Percentiles rank a stretch among this genome's conserved stretches.
phyloP scores from a whole-genome alignment of 2,797 vertebrate genomes.

The Megaceryle alcyon region DNA sequence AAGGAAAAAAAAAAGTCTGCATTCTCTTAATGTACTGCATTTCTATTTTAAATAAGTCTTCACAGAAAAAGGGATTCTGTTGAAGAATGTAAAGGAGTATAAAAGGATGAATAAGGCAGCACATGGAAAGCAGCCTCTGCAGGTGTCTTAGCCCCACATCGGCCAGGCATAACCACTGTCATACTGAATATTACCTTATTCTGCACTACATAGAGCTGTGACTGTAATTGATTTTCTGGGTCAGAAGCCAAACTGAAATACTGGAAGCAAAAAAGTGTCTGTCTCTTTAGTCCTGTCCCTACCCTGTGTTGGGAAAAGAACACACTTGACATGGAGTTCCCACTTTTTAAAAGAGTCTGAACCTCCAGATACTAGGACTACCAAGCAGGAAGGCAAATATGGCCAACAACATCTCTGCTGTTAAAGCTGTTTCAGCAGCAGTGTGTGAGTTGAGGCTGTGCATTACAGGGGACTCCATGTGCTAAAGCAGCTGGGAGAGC shows the following conservation, averaged over 20 bases:
- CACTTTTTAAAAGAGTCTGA: neutral
- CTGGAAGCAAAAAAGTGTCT: neutral
- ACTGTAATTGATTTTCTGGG: neutral
- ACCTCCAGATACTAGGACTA: neutral
- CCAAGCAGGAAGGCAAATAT: neutral
- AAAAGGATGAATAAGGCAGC: neutral
- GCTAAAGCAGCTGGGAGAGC: neutral
- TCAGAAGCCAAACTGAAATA: neutral
- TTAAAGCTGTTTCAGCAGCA: neutral
- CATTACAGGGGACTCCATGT: accelerated
- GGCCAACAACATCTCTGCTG: accelerated
- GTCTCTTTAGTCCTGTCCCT: neutral
- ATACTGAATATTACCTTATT: neutral
- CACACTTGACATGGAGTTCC: neutral
- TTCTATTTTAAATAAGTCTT: neutral
- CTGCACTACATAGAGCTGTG: neutral
- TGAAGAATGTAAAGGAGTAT: neutral
- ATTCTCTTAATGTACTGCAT: neutral
- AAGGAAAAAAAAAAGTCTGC: accelerated
- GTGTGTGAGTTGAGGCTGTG: accelerated
- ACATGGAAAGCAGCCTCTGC: neutral
- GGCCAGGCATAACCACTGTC: neutral
- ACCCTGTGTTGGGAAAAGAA: neutral
- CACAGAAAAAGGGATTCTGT: neutral
- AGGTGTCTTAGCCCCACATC: neutral